Percentiles rank a stretch among this genome's conserved stretches.
These are phyloP conservation scores for Psephotus haematonotus DNA, from an alignment of 2,113 vertebrate genomes.

Conservation along the genomic window DNA sequence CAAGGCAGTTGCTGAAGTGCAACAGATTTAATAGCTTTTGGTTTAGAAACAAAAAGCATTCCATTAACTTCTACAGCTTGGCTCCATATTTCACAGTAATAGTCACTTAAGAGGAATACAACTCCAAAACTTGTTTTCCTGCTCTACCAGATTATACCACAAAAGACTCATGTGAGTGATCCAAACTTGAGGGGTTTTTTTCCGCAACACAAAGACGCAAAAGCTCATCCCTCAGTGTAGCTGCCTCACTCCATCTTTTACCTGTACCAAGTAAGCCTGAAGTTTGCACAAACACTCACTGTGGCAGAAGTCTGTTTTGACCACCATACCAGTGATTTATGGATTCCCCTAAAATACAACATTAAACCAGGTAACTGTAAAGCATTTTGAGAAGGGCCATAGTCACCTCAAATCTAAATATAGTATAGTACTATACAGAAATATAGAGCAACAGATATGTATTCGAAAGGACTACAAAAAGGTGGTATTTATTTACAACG, in stretches of 20 bases:
- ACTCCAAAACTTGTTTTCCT: background rate
- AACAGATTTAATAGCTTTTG: background rate
- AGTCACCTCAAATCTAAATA: background rate
- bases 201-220: background rate
- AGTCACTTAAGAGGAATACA: background rate
- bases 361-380: background rate
- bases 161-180: background rate
- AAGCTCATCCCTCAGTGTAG: background rate
- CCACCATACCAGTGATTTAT: background rate
- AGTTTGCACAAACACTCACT: background rate
- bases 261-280: background rate
- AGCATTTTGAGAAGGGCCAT: background rate
- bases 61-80: background rate
- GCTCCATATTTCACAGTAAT: background rate
- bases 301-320: background rate
- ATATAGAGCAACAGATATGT: background rate
- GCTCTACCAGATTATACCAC: background rate
- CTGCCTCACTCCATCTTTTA: background rate
- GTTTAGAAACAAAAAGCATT: background rate
- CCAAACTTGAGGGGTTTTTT: fast-evolving
- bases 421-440: background rate
- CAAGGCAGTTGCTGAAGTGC: background rate
- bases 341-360: background rate
- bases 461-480: background rate
- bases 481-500: background rate